Evolutionary conservation across 2,797 vertebrate species (phyloP).

Genomic region (Chiloscyllium punctatum): DNA sequence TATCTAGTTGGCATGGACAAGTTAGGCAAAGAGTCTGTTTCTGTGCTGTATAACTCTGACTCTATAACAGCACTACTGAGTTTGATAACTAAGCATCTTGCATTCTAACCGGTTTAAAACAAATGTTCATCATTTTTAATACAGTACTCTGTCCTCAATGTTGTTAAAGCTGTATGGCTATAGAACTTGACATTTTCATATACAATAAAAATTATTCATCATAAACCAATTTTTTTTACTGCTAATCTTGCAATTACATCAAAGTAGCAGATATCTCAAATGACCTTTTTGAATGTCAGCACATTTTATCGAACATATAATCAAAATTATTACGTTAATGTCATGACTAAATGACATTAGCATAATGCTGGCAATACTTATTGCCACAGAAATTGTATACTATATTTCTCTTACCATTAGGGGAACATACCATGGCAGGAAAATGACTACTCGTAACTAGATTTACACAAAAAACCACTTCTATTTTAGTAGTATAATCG

Average conservation of each 20-base stretch:
- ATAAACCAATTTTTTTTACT: background rate
- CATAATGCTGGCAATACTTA: background rate
- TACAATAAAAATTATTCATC: background rate
- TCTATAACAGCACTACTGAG: background rate
- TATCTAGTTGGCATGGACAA: no score
- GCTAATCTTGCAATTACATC: constrained; percentile 1
- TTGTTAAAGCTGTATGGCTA: background rate
- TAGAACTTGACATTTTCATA: background rate
- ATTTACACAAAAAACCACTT: background rate
- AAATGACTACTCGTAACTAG: background rate
- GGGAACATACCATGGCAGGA: background rate
- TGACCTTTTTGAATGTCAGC: background rate
- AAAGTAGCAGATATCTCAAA: background rate
- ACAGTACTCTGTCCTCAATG: background rate
- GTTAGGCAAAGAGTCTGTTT: no score
- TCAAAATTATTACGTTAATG: background rate
- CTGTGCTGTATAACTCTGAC: no score
- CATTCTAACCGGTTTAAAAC: background rate
- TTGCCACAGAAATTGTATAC: background rate
- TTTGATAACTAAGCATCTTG: background rate
- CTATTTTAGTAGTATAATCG: background rate
- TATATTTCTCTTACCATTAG: background rate
- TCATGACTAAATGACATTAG: background rate
- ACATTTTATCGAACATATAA: background rate
- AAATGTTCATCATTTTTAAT: background rate